phyloP scores from a whole-genome alignment of 2,113 vertebrate species.

The Brienomyrus brachyistius region DNA sequence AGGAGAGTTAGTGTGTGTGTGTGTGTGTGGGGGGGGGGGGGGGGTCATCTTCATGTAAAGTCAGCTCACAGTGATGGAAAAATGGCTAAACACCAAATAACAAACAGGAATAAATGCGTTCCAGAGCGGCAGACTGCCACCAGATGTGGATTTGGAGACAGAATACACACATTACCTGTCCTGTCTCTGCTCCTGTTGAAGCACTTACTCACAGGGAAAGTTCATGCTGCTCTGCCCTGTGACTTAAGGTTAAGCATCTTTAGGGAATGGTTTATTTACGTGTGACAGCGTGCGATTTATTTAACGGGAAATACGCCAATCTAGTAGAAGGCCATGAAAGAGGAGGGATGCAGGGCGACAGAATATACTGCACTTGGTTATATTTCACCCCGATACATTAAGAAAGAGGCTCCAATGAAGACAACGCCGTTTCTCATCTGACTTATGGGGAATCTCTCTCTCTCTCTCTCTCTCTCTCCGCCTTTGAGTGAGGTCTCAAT shows the following conservation, averaged over 20 bases:
- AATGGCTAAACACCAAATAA: neutral
- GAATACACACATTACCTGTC: neutral
- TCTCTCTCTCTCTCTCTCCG: too few relatives aligned
- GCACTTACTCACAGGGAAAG: neutral
- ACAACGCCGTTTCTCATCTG: conserved; percentile 33
- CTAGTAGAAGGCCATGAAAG: neutral
- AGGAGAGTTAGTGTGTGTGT: neutral
- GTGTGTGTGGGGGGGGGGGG: too few relatives aligned
- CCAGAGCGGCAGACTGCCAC: neutral
- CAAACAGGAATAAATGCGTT: neutral
- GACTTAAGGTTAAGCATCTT: neutral
- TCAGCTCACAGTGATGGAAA: neutral
- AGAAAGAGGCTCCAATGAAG: conserved; percentile 28
- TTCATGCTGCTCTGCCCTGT: neutral
- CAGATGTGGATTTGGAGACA: neutral
- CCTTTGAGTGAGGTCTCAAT: neutral
- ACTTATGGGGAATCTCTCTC: conserved; percentile 1
- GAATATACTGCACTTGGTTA: neutral
- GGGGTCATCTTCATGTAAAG: neutral
- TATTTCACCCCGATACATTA: neutral
- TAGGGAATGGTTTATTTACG: neutral
- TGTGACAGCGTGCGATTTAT: neutral
- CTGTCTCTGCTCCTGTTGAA: neutral
- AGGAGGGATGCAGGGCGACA: too few relatives aligned
- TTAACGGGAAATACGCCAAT: neutral